Conservation (phyloP, 2,797 vertebrate species). For the Dermochelys coriacea region DNA sequence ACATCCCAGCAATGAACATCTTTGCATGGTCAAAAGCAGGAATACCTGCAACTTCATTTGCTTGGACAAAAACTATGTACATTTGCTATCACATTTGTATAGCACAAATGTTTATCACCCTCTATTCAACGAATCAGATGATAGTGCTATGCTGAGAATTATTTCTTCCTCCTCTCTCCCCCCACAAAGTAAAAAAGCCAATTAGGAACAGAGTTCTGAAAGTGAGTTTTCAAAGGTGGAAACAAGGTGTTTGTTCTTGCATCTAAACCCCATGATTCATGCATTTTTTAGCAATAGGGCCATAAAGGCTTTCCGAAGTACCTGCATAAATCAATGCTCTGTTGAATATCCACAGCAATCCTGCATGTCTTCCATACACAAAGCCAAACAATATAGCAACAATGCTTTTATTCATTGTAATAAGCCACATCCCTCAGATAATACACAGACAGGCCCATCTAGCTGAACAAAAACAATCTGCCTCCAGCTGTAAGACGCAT, state of each 20-base stretch:
- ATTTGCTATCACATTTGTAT: not conserved
- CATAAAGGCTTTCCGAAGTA: constrained; percentile 2
- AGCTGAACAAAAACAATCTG: not conserved
- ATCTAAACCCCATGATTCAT: not conserved
- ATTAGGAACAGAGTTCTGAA: not conserved
- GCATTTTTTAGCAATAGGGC: constrained; percentile 14
- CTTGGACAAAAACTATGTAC: not conserved
- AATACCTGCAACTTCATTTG: not conserved
- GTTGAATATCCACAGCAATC: not conserved
- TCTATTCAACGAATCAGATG: not conserved
- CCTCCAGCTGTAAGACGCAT: not conserved
- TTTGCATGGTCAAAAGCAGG: not conserved
- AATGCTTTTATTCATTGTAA: constrained; percentile 19
- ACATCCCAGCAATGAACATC: not conserved
- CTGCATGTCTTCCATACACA: not conserved
- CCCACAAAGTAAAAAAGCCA: constrained; percentile 19
- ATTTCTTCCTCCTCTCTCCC: not conserved
- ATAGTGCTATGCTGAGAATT: not conserved
- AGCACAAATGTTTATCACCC: not conserved
- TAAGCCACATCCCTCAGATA: not conserved
- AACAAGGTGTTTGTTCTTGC: not conserved
- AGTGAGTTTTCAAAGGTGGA: not conserved
- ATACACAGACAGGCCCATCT: not conserved
- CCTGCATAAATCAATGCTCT: not conserved
- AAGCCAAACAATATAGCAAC: not conserved